These are phyloP conservation scores for Chalcosyrphus nemorum DNA, from an alignment of 2,888 invertebrate species.

Conservation along the genomic window DNA sequence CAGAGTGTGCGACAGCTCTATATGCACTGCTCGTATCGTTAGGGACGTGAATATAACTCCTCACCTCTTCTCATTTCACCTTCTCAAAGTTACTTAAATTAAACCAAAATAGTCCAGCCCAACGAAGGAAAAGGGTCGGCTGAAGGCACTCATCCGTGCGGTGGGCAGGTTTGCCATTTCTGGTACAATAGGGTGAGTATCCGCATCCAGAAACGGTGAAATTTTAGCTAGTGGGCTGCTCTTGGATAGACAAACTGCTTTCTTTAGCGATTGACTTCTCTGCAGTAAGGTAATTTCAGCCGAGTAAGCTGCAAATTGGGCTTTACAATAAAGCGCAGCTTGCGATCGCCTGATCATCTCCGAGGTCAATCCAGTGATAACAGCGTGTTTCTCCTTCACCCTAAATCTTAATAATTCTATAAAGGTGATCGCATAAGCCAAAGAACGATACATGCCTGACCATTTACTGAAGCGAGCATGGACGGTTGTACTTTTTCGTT, in stretches of 20 bases:
- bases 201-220: too few species aligned
- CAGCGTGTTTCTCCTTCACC: too few species aligned
- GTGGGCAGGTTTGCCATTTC: too few species aligned
- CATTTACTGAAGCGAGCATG: too few species aligned
- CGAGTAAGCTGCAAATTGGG: background rate
- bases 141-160: too few species aligned
- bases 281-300: background rate
- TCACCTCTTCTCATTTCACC: too few species aligned
- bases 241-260: background rate
- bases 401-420: background rate
- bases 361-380: background rate
- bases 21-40: constrained; percentile 38
- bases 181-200: too few species aligned
- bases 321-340: background rate
- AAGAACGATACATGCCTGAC: background rate
- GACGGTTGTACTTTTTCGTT: too few species aligned
- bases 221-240: background rate
- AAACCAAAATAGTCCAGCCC: constrained; percentile 58
- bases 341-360: background rate
- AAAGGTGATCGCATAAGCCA: background rate
- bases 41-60: constrained; percentile 59
- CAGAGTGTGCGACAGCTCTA: too few species aligned
- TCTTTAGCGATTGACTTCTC: background rate
- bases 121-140: background rate
- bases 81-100: constrained; percentile 52